Conservation (phyloP, 2,797 vertebrate genomes). For the Rallus crepitans region DNA sequence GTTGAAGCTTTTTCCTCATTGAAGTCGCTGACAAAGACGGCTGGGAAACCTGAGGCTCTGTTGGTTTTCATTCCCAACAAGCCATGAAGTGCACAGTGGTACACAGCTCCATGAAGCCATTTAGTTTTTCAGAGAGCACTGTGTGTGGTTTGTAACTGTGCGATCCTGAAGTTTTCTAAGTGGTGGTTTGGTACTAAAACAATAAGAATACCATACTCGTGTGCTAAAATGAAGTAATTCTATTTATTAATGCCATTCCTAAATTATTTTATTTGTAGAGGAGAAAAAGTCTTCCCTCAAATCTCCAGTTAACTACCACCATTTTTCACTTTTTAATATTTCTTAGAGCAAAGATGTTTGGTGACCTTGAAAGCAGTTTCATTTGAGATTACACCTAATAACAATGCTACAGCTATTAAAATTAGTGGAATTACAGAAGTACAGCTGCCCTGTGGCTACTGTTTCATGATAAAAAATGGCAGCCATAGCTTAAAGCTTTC, state of each 20-base stretch:
- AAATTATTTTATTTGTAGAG: not conserved
- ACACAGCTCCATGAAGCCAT: not conserved
- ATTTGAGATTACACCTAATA: not conserved
- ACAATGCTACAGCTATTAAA: not conserved
- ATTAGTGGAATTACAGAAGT: not conserved
- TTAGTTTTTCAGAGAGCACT: not conserved
- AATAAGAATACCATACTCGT: not conserved
- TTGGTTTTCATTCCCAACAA: not conserved
- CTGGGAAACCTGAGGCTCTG: not conserved
- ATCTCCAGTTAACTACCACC: not conserved
- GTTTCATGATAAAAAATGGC: not conserved
- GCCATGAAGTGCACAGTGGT: not conserved
- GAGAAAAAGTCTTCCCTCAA: not conserved
- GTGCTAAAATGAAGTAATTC: not conserved
- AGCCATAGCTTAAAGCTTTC: not conserved
- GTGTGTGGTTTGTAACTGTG: not conserved
- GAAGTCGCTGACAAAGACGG: not conserved
- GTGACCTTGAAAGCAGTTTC: not conserved
- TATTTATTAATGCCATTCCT: not conserved
- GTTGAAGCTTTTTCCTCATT: too few relatives aligned
- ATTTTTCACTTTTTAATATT: not conserved
- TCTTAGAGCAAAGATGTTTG: not conserved
- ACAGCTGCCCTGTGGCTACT: not conserved
- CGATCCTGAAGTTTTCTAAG: not conserved
- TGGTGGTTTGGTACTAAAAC: not conserved